phyloP scores from a whole-genome alignment of 2,797 vertebrate species.

The Malacoctenus gilli region DNA sequence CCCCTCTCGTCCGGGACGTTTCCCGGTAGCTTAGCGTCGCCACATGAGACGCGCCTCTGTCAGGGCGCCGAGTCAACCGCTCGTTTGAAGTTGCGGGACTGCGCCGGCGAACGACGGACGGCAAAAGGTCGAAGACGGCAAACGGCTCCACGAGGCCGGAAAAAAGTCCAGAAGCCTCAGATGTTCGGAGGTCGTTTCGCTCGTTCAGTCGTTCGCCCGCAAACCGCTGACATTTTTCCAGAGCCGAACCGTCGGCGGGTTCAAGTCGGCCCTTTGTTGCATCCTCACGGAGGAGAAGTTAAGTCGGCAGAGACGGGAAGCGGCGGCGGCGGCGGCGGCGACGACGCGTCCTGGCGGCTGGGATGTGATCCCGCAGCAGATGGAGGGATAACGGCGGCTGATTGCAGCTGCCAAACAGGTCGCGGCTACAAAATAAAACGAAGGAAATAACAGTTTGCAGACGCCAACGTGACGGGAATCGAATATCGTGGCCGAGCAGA shows the following conservation, averaged over 20 bases:
- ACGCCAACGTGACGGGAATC: no score
- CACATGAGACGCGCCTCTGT: conserved; percentile 55
- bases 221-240: no score
- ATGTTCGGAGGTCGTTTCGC: conserved; percentile 39
- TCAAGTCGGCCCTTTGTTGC: no score
- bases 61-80: conserved; percentile 56
- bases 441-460: background rate
- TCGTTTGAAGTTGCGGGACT: conserved; percentile 43
- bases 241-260: no score
- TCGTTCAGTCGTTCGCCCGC: no score
- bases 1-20: conserved; percentile 62
- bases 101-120: conserved; percentile 50
- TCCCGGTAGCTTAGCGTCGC: conserved; percentile 63
- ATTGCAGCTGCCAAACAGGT: conserved; percentile 56
- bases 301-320: no score
- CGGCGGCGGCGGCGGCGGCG: no score
- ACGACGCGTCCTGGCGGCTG: no score
- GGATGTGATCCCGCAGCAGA: conserved; percentile 59
- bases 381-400: conserved; percentile 55
- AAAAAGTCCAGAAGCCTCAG: conserved; percentile 21
- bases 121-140: conserved; percentile 49
- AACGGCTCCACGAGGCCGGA: conserved; percentile 39
- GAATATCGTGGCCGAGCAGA: no score
- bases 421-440: conserved; percentile 28
- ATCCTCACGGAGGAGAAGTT: no score